Evolutionary conservation across 53 echinoderm and acorn worm species (phyloP).

Genomic region (Temnopleurus reevesii): DNA sequence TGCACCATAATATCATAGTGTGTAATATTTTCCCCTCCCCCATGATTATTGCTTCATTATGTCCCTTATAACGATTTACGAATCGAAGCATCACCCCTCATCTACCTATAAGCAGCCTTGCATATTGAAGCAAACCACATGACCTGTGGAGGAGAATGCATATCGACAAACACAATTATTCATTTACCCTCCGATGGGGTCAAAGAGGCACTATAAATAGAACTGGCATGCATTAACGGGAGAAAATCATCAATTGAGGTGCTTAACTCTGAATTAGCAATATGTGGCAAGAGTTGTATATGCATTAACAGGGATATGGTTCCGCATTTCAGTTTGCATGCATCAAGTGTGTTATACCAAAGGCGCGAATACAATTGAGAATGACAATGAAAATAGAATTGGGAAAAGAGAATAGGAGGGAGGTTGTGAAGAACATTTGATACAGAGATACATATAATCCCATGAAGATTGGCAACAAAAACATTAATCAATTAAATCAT

Average conservation of each 20-base stretch:
- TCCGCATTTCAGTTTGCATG: no score
- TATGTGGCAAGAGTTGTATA: not conserved
- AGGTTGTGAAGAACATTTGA: no score
- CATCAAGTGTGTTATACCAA: no score
- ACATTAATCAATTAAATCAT: no score
- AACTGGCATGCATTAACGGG: constrained; percentile 12
- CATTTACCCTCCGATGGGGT: constrained; percentile 16
- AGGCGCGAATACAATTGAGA: no score
- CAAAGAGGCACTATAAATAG: constrained; percentile 24
- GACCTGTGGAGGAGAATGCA: not conserved
- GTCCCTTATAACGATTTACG: not conserved
- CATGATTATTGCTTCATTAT: no score
- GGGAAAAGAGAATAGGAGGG: not conserved
- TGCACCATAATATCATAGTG: no score
- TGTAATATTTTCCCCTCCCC: no score
- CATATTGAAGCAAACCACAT: constrained; percentile 1
- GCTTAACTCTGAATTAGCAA: not conserved
- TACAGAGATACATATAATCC: no score
- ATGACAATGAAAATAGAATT: not conserved
- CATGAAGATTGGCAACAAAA: no score
- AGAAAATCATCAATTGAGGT: not conserved
- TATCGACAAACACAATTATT: constrained; percentile 25
- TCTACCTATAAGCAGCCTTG: not conserved
- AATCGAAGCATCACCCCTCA: not conserved
- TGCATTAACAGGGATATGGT: no score